Percentiles rank a stretch among this genome's conserved stretches.
These are phyloP conservation scores for Enteromius mattozi DNA, from an alignment of 2,797 vertebrate genomes.

Conservation along the genomic window DNA sequence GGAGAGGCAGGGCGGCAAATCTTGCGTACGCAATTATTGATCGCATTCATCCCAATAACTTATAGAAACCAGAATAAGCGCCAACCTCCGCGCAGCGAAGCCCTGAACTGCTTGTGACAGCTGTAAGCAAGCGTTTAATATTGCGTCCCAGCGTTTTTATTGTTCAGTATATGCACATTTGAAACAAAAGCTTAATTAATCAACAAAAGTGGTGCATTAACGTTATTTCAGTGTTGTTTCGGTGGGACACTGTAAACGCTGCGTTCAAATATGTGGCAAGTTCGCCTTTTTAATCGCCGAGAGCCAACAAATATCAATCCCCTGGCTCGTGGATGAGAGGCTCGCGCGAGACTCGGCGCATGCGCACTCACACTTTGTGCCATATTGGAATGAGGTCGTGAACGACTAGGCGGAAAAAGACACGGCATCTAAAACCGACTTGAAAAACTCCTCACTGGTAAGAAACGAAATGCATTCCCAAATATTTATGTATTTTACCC, in stretches of 20 bases:
- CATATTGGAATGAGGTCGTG: conserved; percentile 98
- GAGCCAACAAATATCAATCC: conserved; percentile 70
- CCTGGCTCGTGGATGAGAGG: conserved; percentile 72
- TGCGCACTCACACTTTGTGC: conserved; percentile 86
- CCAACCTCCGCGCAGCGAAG: background rate
- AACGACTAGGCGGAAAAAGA: conserved; percentile 84
- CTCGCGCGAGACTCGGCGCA: conserved; percentile 74
- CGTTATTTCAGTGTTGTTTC: background rate
- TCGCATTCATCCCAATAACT: background rate
- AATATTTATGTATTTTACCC: conserved; percentile 73
- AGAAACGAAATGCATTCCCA: conserved; percentile 76
- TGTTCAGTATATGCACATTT: background rate
- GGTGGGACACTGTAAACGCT: background rate
- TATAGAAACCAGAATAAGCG: background rate
- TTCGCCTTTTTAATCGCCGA: conserved; percentile 56
- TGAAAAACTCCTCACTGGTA: conserved; percentile 90
- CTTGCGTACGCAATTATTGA: background rate
- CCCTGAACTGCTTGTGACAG: conserved; percentile 39
- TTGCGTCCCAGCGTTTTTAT: conserved; percentile 32
- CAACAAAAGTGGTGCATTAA: conserved; percentile 6
- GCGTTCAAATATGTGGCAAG: conserved; percentile 72
- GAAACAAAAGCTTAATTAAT: background rate
- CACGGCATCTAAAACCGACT: conserved; percentile 83
- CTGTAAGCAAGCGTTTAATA: conserved; percentile 30
- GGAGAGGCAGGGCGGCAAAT: conserved; percentile 15